phyloP scores from a whole-genome alignment of 2,888 invertebrate genomes.

The Calameuta pallipes region DNA sequence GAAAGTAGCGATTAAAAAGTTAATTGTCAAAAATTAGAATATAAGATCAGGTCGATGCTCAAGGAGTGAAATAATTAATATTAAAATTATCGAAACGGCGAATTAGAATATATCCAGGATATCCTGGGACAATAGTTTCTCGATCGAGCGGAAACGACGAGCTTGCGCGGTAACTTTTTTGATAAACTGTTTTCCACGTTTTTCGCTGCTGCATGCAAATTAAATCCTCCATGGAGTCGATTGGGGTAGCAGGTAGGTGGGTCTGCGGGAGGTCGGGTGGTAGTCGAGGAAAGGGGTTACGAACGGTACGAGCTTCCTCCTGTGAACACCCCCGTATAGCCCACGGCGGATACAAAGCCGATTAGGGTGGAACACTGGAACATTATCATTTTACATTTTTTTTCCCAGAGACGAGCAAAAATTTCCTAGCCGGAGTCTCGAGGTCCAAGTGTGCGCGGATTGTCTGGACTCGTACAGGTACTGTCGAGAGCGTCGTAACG shows the following conservation, averaged over 20 bases:
- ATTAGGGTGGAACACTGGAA: slow-evolving; percentile 56
- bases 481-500: slow-evolving; percentile 26
- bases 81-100: slow-evolving; percentile 12
- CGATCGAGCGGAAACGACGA: slow-evolving; percentile 22
- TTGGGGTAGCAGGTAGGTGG: slow-evolving; percentile 14
- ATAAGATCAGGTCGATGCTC: background rate
- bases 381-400: slow-evolving; percentile 58
- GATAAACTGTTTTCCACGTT: slow-evolving; percentile 63
- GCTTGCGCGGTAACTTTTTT: slow-evolving; percentile 57
- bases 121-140: background rate
- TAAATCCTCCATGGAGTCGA: slow-evolving; percentile 50
- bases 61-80: slow-evolving; percentile 8
- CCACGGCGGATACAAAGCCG: slow-evolving; percentile 58
- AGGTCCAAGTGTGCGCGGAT: slow-evolving; percentile 24
- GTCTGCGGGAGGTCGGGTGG: background rate
- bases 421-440: slow-evolving; percentile 15
- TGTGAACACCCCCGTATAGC: slow-evolving; percentile 22
- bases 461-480: slow-evolving; percentile 22
- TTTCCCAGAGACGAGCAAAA: slow-evolving; percentile 27
- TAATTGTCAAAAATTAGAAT: slow-evolving; percentile 4
- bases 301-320: slow-evolving; percentile 19
- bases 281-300: background rate
- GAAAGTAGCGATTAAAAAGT: background rate
- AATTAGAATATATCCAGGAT: slow-evolving; percentile 13
- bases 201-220: slow-evolving; percentile 60